Conservation (phyloP, 2,888 invertebrate genomes). For the Drepana falcataria region DNA sequence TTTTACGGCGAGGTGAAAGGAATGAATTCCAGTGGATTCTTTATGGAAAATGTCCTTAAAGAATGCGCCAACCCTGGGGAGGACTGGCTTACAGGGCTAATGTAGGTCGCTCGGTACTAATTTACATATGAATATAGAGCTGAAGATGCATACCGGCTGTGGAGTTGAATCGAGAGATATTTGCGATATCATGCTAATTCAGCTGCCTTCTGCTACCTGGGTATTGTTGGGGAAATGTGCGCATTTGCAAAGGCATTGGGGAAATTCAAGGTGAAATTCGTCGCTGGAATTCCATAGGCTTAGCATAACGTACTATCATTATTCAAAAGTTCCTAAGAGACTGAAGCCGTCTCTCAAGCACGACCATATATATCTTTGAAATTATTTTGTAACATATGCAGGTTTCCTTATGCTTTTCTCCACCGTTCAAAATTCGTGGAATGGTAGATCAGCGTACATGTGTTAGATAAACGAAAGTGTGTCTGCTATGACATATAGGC, state of each 20-base stretch:
- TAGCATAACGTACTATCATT: too few species aligned
- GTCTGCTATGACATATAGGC: too few species aligned
- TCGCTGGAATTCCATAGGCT: too few species aligned
- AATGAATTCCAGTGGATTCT: not conserved
- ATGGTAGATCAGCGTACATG: too few species aligned
- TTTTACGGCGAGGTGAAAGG: not conserved
- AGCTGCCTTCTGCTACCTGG: not conserved
- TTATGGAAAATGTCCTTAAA: not conserved
- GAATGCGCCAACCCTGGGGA: constrained; percentile 3
- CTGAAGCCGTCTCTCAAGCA: too few species aligned
- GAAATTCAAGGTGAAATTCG: not conserved
- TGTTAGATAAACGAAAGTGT: too few species aligned
- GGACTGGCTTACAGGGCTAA: constrained; percentile 11
- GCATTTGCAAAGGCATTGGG: not conserved
- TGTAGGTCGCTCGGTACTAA: constrained; percentile 10
- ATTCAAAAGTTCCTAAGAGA: too few species aligned
- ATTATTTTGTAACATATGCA: too few species aligned
- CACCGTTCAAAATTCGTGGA: too few species aligned
- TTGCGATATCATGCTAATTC: not conserved
- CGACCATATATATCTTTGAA: too few species aligned
- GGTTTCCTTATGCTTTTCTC: too few species aligned
- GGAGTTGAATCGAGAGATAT: not conserved
- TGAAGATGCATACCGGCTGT: not conserved
- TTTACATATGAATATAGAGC: constrained; percentile 17
- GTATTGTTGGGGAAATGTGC: not conserved